A percentile compares a stretch with the other conserved stretches of the same genome.
These are phyloP conservation scores for Coenonympha glycerion DNA, from an alignment of 2,888 invertebrate genomes.

Conservation along the genomic window DNA sequence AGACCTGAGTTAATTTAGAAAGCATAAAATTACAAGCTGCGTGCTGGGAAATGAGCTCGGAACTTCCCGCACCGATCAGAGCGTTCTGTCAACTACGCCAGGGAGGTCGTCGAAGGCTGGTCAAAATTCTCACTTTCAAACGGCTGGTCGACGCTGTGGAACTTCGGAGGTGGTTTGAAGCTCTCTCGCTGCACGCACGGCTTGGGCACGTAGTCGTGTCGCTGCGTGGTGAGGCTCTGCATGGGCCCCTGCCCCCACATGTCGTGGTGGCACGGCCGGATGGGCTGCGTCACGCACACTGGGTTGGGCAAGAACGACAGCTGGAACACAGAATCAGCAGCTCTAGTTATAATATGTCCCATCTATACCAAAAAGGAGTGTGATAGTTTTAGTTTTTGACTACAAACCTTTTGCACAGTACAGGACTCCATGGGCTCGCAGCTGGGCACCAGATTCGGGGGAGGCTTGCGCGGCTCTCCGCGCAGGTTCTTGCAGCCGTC, in stretches of 20 bases:
- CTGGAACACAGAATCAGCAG: slow-evolving; percentile 38
- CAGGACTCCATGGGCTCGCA: slow-evolving; percentile 65
- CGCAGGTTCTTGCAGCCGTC: slow-evolving; percentile 60
- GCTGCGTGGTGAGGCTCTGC: slow-evolving; percentile 83
- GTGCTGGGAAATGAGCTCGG: too few species aligned
- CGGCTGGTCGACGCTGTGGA: slow-evolving; percentile 55
- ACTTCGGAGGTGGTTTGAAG: slow-evolving; percentile 57
- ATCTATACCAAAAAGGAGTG: too few species aligned
- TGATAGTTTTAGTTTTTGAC: too few species aligned
- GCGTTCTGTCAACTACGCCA: too few species aligned
- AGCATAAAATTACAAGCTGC: too few species aligned
- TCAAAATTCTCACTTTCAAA: slow-evolving; percentile 61
- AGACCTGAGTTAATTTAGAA: too few species aligned
- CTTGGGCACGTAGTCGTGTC: slow-evolving; percentile 83
- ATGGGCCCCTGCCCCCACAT: slow-evolving; percentile 80
- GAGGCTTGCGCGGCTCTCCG: slow-evolving; percentile 47
- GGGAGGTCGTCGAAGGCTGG: too few species aligned
- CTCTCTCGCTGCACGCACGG: slow-evolving; percentile 67
- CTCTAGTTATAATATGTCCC: too few species aligned
- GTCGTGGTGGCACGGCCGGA: slow-evolving; percentile 79
- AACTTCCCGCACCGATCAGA: too few species aligned
- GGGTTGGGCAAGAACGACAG: slow-evolving; percentile 77
- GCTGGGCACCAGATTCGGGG: slow-evolving; percentile 57
- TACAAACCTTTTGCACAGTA: slow-evolving; percentile 57
- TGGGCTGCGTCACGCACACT: slow-evolving; percentile 74